Base-by-base conservation (phyloP, 2,888 invertebrate genomes). In the Plebejus melissa region DNA sequence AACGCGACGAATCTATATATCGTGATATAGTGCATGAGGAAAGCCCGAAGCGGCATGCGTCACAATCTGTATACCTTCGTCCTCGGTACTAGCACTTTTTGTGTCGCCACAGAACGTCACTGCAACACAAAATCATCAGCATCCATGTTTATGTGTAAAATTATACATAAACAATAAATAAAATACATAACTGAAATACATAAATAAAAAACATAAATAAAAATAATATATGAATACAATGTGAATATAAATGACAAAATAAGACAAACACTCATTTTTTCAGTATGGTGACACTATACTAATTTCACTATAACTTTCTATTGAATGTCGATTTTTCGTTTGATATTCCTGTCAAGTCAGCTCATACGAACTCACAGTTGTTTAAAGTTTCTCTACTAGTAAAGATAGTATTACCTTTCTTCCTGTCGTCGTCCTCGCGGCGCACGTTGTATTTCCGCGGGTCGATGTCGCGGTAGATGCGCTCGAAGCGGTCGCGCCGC, bases 31-130 rank as follows among this genome's bases (percentile, higher is more conserved):
- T 76, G 57, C 54, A 75, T 54, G n/a, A 65, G 76, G 46, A 57
- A 75, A 50, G 75, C 54, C 28, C 54, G 58, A 72, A 74, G 76
- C 16, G 22, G 58, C 65, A 65, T 65, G 76, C 74, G 36, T 77
- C 76, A 79, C 72, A 65, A 76, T 78, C 80, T 75, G 74, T 81
- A 85, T 90, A 89, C 90, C 90, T 90, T 87, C 86, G 81, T 81
- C 83, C 82, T 82, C 84, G 87, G 83, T 84, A 88, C 84, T 84
- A 85, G 83, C 87, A 83, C 83, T 80, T 84, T 87, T 88, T 78
- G 89, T 88, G 82, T 90, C 91, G 82, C 87, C 86, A 83, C 90
- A 90, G 86, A 93, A 93, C 81, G 90, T 91, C 86, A 93, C 89
- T 91, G 90, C 74, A 90, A 92, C 86, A 85, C 84, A 84, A 88